A percentile compares a stretch with the other conserved stretches of the same genome.
phyloP scores from a whole-genome alignment of 1,140 invertebrate species.

The Drosophila pandora region DNA sequence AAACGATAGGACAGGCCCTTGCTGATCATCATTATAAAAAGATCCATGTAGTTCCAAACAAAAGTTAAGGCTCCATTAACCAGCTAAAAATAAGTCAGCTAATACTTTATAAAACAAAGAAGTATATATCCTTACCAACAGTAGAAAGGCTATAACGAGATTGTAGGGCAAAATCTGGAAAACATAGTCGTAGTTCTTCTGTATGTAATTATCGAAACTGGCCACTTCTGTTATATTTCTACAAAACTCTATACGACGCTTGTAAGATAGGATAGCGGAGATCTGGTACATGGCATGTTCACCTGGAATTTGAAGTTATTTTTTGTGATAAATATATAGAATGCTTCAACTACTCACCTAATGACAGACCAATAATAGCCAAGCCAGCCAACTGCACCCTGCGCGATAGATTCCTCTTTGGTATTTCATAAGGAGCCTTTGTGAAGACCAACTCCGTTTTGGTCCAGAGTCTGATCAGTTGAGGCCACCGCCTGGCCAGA shows the following conservation, averaged over 20 bases:
- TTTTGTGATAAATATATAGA: no score
- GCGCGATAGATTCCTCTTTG: conserved; percentile 38
- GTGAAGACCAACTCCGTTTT: conserved; percentile 64
- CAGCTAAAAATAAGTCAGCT: conserved; percentile 29
- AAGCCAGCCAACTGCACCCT: conserved; percentile 64
- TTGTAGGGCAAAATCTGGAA: conserved; percentile 60
- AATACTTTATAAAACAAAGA: background rate
- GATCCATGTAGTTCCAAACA: conserved; percentile 88
- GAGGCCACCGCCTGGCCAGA: conserved; percentile 65
- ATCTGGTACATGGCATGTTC: conserved; percentile 63
- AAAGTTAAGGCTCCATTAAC: conserved; percentile 85
- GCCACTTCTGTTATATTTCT: conserved; percentile 37
- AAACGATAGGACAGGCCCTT: conserved; percentile 86
- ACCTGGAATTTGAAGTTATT: conserved; percentile 20
- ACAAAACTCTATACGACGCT: conserved; percentile 36
- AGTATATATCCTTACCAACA: conserved; percentile 49
- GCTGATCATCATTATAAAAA: conserved; percentile 87
- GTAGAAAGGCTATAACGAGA: conserved; percentile 22
- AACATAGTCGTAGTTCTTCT: conserved; percentile 67
- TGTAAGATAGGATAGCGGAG: conserved; percentile 52
- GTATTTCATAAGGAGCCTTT: conserved; percentile 58
- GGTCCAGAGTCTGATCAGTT: conserved; percentile 67
- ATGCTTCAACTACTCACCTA: conserved; percentile 18
- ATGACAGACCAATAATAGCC: conserved; percentile 57
- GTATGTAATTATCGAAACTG: conserved; percentile 56